Conservation (phyloP, 1,140 invertebrate genomes). For the Anastrepha obliqua region DNA sequence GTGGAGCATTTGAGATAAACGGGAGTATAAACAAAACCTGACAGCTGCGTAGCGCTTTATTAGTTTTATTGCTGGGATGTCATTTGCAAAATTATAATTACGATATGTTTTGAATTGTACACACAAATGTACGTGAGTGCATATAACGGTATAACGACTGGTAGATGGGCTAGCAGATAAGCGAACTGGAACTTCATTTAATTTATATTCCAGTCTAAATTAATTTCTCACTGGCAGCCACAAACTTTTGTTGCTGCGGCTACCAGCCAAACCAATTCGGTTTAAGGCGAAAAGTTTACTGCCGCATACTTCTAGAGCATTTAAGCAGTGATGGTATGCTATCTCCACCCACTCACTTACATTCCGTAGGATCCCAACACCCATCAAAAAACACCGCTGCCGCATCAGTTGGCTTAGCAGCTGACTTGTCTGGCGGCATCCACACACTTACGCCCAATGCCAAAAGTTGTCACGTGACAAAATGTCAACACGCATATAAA, state of each 20-base stretch:
- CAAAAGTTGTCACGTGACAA: constrained; percentile 27
- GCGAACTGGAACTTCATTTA: constrained; percentile 56
- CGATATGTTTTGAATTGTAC: neutral
- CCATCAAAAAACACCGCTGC: neutral
- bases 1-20: neutral
- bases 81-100: neutral
- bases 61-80: neutral
- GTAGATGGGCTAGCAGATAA: neutral
- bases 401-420: neutral
- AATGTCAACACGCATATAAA: constrained; percentile 13
- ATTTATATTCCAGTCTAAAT: constrained; percentile 56
- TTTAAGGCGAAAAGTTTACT: neutral
- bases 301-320: neutral
- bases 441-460: neutral
- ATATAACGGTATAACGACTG: neutral
- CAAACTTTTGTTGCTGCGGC: constrained; percentile 6
- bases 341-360: neutral
- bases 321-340: constrained; percentile 1
- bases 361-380: neutral
- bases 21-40: neutral
- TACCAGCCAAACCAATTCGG: constrained; percentile 2
- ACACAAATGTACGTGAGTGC: neutral
- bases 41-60: neutral
- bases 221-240: constrained; percentile 42
- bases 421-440: neutral